These are phyloP conservation scores for Zaprionus ornatus DNA, from an alignment of 1,140 invertebrate species.

Conservation along the genomic window DNA sequence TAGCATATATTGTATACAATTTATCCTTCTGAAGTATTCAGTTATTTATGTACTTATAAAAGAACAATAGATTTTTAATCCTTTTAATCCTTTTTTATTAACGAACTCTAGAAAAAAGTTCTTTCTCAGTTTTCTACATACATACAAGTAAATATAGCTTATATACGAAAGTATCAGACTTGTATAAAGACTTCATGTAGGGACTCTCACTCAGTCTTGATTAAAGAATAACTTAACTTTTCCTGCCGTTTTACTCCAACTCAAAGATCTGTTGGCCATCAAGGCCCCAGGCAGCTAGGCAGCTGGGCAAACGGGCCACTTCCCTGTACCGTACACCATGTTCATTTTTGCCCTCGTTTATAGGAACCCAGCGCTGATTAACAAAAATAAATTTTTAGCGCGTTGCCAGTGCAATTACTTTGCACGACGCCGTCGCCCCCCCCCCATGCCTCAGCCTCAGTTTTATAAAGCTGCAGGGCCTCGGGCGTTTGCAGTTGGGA, in stretches of 20 bases:
- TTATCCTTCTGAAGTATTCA: too few relatives aligned
- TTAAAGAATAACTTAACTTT: neutral
- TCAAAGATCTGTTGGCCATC: neutral
- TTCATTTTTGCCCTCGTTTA: neutral
- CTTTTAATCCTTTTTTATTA: too few relatives aligned
- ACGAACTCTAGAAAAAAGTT: too few relatives aligned
- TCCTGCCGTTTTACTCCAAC: neutral
- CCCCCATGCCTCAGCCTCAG: too few relatives aligned
- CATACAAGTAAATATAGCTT: too few relatives aligned
- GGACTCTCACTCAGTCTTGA: neutral
- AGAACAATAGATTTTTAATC: too few relatives aligned
- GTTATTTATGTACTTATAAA: too few relatives aligned
- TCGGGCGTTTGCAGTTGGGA: slow-evolving; percentile 20
- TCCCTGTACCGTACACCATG: neutral
- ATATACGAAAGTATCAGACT: neutral
- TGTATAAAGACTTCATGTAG: neutral
- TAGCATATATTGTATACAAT: too few relatives aligned
- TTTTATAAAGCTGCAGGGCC: slow-evolving; percentile 56
- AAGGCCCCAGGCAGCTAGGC: neutral
- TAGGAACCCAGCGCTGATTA: slow-evolving; percentile 57
- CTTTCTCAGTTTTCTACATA: too few relatives aligned
- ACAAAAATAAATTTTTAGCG: slow-evolving; percentile 68
- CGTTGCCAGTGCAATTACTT: slow-evolving; percentile 59
- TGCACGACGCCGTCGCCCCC: slow-evolving; percentile 26
- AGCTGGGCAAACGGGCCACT: neutral